Evolutionary conservation across 2,113 vertebrate species (phyloP).

Genomic region (Pseudois nayaur): DNA sequence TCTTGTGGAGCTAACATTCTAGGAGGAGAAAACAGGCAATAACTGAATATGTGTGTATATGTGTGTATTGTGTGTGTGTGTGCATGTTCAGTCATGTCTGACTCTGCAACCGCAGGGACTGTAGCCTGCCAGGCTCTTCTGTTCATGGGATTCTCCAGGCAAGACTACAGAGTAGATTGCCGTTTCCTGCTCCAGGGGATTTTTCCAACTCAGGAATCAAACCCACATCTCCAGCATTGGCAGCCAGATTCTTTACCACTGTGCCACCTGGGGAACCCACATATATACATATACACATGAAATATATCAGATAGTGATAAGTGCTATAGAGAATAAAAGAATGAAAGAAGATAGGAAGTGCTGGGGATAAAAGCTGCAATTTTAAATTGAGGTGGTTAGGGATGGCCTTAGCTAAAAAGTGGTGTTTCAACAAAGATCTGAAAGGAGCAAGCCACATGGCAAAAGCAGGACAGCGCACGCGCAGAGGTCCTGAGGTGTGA

Average conservation of each 20-base stretch:
- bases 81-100: background rate
- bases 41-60: background rate
- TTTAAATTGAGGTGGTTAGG: background rate
- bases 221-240: background rate
- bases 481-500: background rate
- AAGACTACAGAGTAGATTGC: background rate
- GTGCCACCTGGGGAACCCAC: background rate
- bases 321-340: background rate
- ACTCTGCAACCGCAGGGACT: background rate
- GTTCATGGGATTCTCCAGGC: background rate
- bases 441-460: background rate
- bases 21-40: background rate
- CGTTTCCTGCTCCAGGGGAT: background rate
- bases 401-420: background rate
- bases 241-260: background rate
- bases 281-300: background rate
- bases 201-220: background rate
- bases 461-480: background rate
- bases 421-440: background rate
- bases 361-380: background rate
- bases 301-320: background rate
- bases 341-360: background rate
- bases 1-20: background rate
- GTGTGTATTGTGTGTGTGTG: background rate
- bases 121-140: background rate